Evolutionary conservation across 92 coral and sea anemone genomes (phyloP).

Genomic region (Bergia sp.): DNA sequence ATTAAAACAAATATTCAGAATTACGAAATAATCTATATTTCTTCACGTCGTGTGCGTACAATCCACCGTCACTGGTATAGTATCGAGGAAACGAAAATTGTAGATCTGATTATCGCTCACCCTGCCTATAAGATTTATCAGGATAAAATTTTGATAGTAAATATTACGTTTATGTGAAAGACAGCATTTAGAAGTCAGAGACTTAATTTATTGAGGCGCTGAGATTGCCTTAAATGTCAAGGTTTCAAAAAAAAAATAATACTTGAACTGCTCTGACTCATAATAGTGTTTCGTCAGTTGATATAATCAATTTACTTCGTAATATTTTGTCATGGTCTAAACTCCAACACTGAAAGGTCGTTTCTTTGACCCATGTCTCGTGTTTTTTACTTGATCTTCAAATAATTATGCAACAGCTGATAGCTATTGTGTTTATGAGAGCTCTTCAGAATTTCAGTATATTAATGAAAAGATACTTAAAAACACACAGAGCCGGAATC

Average conservation of each 20-base stretch:
- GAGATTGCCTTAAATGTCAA: neutral
- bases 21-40: neutral
- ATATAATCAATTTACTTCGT: conserved; percentile 1
- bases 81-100: neutral
- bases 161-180: neutral
- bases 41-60: neutral
- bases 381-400: neutral
- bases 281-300: neutral
- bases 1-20: conserved; percentile 1
- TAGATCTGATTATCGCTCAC: neutral
- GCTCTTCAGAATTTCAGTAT: neutral
- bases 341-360: neutral
- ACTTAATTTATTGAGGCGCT: neutral
- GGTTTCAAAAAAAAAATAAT: conserved; percentile 8
- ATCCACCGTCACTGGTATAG: too few relatives aligned
- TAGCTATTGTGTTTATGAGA: neutral
- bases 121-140: neutral
- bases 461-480: neutral
- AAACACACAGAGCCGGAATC: too few relatives aligned
- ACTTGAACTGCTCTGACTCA: neutral
- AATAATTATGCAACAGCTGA: neutral
- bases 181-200: neutral
- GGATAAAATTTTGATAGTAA: neutral
- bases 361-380: neutral
- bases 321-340: neutral